phyloP scores from a whole-genome alignment of 2,888 invertebrate species.

The Sphaerophoria taeniata region DNA sequence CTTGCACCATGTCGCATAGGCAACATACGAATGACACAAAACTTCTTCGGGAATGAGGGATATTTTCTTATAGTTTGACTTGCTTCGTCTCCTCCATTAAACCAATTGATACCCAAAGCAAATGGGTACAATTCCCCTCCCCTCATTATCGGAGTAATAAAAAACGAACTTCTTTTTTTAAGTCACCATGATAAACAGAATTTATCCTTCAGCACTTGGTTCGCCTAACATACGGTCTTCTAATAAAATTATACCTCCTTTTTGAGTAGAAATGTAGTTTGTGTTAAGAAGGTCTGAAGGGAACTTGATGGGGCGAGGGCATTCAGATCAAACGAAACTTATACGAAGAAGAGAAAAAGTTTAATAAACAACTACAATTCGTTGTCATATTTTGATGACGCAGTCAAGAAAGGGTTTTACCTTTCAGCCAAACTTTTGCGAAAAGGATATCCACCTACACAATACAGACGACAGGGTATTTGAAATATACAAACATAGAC shows the following conservation, averaged over 20 bases:
- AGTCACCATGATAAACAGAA: constrained; percentile 25
- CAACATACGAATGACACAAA: constrained; percentile 63
- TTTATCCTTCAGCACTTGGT: constrained; percentile 59
- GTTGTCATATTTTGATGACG: constrained; percentile 58
- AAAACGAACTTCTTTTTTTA: constrained; percentile 37
- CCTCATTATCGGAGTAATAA: constrained; percentile 1
- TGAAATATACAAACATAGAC: not conserved
- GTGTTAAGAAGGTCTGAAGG: no score
- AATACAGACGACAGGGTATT: no score
- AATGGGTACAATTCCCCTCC: not conserved
- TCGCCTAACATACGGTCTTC: constrained; percentile 65
- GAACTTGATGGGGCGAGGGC: no score
- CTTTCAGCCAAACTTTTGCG: not conserved
- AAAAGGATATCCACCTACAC: constrained; percentile 10
- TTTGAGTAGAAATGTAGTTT: not conserved
- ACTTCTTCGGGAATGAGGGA: constrained; percentile 64
- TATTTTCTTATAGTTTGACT: constrained; percentile 64
- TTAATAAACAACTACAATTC: constrained; percentile 61
- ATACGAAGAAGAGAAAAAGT: constrained; percentile 21
- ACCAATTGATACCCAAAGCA: constrained; percentile 16
- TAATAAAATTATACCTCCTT: constrained; percentile 66
- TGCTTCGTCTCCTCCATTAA: constrained; percentile 9
- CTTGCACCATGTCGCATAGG: not conserved
- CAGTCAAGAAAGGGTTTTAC: constrained; percentile 25
- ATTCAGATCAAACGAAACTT: no score